Evolutionary conservation across 92 coral and sea anemone genomes (phyloP), one percentile per base, ranked within the genome.

Genomic region (Palythoa grandiflora): DNA sequence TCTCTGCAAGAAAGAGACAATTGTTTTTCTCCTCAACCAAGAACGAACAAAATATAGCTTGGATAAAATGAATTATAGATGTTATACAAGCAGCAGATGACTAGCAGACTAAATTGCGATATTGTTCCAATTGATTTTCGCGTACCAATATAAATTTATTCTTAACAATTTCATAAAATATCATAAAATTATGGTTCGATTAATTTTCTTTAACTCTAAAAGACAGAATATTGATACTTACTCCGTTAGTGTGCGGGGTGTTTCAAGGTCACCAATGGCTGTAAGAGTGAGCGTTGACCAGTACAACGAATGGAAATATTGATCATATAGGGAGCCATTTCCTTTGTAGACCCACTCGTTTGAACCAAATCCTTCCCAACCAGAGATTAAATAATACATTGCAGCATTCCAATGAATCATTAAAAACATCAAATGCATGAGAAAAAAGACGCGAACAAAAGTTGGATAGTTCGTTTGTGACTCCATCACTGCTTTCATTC

Each of bases 321-420:
- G 98, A 59, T 94, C 95, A 87, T 96, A 95, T 15, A 96, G 94
- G 7, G 98, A 95, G 0, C 99, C 99, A 80, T 96, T 96, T 0
- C 97, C 98, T 9, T 94, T 93, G 77, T 96, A 96, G 1, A 95
- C 96, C 99, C 99, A 96, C 9, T 86, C 87, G 48, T 96, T 95
- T 0, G 94, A 90, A 1, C 99, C 98, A 86, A 96, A 95, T n/a
- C 99, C 99, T 77, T 96, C 99, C 68, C 94, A 93, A 13, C 97
- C 83, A 50, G 98, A 93, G 21, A 96, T 91, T 92, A 96, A 88
- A 70, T 89, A 87, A 75, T 96, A 96, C 13, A 96, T 83, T 9
- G 96, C 98, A 39, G 99, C 99, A 88, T 96, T 96, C 99, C 99
- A 96, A 89, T 96, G 98, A 35, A 96, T 94, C 59, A 95, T 72